Evolutionary conservation across 2,113 vertebrate species (phyloP).

Genomic region (Callocephalon fimbriatum): DNA sequence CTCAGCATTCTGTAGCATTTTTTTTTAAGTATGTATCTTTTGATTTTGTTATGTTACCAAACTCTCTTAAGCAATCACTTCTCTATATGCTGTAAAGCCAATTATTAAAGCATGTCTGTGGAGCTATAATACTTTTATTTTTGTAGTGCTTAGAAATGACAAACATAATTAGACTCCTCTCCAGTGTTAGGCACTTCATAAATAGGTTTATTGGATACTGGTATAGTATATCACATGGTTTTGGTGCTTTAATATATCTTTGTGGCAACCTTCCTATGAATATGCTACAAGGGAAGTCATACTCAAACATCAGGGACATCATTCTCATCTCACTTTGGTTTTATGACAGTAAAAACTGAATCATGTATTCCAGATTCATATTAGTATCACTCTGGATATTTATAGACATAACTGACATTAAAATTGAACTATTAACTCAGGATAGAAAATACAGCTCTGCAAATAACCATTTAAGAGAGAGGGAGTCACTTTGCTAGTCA

Average conservation of each 20-base stretch:
- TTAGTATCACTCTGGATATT: background rate
- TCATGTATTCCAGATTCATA: background rate
- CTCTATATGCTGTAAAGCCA: background rate
- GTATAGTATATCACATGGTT: fast-evolving
- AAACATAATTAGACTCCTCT: background rate
- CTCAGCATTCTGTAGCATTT: background rate
- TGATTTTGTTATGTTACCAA: background rate
- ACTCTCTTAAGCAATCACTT: background rate
- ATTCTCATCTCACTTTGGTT: background rate
- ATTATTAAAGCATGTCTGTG: background rate
- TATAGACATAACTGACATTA: background rate
- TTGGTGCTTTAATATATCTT: background rate
- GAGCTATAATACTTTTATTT: background rate
- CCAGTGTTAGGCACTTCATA: background rate
- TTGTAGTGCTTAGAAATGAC: background rate
- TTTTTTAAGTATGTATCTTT: background rate
- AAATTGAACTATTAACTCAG: background rate
- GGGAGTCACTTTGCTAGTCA: background rate
- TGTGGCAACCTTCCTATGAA: background rate
- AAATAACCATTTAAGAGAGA: background rate
- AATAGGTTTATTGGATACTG: background rate
- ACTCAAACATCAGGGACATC: background rate
- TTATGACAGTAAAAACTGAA: background rate
- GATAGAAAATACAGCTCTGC: background rate
- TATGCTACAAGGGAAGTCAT: background rate